phyloP scores from a whole-genome alignment of 2,113 vertebrate species.

The Pelodiscus sinensis region DNA sequence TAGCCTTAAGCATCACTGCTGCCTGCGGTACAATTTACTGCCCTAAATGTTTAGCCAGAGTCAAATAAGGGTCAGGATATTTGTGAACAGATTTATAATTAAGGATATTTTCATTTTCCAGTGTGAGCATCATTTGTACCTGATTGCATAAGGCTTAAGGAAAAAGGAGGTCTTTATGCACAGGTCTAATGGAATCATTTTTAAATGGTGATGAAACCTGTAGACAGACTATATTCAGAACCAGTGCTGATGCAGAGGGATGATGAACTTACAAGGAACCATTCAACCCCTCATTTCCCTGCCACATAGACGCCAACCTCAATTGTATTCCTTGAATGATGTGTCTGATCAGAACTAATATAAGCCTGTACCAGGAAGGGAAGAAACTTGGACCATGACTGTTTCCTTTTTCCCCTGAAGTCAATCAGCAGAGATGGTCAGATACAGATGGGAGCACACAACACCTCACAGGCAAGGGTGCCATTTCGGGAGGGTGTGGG shows the following conservation, averaged over 20 bases:
- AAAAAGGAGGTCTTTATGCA: neutral
- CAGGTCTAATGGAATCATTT: neutral
- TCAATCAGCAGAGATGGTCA: rapidly evolving
- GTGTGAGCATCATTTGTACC: neutral
- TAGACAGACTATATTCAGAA: neutral
- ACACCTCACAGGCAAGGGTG: neutral
- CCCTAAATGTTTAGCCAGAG: neutral
- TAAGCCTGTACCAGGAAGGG: neutral
- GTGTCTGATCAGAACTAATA: neutral
- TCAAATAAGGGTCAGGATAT: neutral
- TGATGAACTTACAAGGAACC: neutral
- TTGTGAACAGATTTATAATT: neutral
- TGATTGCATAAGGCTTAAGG: neutral
- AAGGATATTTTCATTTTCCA: neutral
- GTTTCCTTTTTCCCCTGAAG: neutral
- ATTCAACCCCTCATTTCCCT: neutral
- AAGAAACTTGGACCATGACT: neutral
- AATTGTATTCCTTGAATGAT: neutral
- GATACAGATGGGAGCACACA: rapidly evolving
- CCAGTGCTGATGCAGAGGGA: neutral
- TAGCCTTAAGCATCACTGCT: conserved; percentile 51
- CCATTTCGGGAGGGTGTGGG: no score
- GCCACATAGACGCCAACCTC: neutral
- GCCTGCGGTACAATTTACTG: neutral
- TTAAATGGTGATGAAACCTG: neutral